Evolutionary conservation across 2,113 vertebrate species (phyloP).

Genomic region (Petrocephalus microphthalmus): DNA sequence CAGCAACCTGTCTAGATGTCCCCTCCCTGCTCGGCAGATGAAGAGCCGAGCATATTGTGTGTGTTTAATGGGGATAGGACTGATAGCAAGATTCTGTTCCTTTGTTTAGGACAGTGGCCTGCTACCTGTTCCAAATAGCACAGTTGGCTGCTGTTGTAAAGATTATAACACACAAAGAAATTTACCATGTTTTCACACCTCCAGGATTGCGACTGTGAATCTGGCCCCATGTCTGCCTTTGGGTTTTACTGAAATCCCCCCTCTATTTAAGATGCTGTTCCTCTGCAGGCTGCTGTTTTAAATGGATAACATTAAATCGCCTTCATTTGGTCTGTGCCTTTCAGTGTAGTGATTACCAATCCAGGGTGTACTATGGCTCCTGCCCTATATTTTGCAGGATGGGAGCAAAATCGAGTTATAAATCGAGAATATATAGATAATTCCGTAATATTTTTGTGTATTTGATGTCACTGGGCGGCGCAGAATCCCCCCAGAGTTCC

Average conservation of each 20-base stretch:
- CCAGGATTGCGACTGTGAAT: not conserved
- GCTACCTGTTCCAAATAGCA: not conserved
- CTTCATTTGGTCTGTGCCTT: not conserved
- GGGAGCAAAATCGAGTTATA: not conserved
- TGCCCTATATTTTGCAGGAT: not conserved
- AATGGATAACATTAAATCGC: not conserved
- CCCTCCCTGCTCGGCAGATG: not conserved
- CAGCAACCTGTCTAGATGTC: not conserved
- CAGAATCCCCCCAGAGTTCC: not conserved
- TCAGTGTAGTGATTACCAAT: not conserved
- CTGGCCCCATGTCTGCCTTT: not conserved
- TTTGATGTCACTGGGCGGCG: not conserved
- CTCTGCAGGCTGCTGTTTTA: not conserved
- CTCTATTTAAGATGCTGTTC: not conserved
- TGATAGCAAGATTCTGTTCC: not conserved
- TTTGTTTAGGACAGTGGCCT: not conserved
- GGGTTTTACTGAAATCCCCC: not conserved
- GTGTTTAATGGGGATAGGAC: not conserved
- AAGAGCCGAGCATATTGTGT: not conserved
- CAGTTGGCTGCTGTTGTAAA: not conserved
- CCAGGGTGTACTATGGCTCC: not conserved
- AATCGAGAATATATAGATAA: not conserved
- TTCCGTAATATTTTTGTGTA: not conserved
- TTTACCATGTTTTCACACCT: not conserved
- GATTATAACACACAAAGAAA: not conserved